These are phyloP conservation scores for Euschistus heros DNA, from an alignment of 1,140 invertebrate species.

Conservation along the genomic window DNA sequence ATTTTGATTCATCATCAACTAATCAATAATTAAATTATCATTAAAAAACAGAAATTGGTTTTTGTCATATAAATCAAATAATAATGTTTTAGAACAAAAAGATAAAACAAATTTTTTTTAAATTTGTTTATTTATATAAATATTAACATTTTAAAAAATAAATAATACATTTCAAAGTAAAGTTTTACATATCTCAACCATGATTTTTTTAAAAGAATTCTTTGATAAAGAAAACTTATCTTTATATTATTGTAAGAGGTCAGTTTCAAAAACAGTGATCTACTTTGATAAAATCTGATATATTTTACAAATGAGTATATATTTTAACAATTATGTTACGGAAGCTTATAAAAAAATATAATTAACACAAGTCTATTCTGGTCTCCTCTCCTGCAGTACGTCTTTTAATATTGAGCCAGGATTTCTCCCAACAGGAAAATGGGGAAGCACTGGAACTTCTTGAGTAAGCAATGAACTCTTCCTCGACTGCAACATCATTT, in stretches of 20 bases:
- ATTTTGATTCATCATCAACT: too few relatives aligned
- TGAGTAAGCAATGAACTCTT: neutral
- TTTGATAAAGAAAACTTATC: neutral
- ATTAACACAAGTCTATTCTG: constrained; percentile 1
- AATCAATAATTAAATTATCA: too few relatives aligned
- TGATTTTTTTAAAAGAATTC: neutral
- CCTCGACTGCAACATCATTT: neutral
- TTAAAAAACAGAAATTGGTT: too few relatives aligned
- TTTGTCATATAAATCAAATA: too few relatives aligned
- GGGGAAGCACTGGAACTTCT: constrained; percentile 5
- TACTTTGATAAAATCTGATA: neutral
- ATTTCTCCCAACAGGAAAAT: constrained; percentile 13
- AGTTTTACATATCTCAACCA: neutral
- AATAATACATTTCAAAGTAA: too few relatives aligned
- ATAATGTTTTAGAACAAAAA: too few relatives aligned
- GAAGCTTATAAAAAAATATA: neutral
- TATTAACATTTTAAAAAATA: too few relatives aligned
- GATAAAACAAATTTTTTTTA: too few relatives aligned
- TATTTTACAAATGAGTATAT: neutral
- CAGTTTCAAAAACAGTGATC: neutral
- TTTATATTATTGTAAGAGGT: neutral
- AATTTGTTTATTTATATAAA: too few relatives aligned
- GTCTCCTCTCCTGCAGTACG: constrained; percentile 20
- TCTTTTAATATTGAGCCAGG: constrained; percentile 24
- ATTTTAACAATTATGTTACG: neutral